These are phyloP conservation scores for Picathartes gymnocephalus DNA, from an alignment of 2,113 vertebrate species.

Conservation along the genomic window DNA sequence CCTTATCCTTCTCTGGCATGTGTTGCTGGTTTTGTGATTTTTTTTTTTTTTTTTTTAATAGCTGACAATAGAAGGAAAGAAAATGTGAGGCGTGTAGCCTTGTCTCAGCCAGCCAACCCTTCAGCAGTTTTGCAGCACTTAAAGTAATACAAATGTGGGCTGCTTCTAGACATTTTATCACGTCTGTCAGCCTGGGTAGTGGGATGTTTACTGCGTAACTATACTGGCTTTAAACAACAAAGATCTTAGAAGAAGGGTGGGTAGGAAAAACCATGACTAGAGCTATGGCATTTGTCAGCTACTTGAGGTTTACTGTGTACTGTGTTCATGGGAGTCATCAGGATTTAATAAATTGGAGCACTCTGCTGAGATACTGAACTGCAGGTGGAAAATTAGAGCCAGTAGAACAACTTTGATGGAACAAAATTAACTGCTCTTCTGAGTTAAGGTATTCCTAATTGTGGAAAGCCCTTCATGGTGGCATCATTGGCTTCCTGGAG, in stretches of 20 bases:
- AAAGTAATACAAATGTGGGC: background rate
- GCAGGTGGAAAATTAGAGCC: background rate
- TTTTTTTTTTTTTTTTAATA: background rate
- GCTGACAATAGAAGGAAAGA: conserved; percentile 60
- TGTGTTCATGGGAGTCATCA: background rate
- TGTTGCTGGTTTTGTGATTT: conserved; percentile 11
- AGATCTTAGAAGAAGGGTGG: background rate
- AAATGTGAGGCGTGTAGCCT: background rate
- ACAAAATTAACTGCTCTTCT: background rate
- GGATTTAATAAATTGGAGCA: background rate
- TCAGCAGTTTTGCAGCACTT: background rate
- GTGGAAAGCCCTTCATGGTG: background rate
- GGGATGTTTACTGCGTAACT: background rate
- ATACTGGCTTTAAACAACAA: background rate
- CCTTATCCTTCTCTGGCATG: conserved; percentile 13
- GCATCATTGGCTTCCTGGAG: background rate
- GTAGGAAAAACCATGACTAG: background rate
- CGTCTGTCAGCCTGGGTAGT: background rate
- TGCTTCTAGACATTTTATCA: background rate
- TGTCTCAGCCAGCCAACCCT: background rate
- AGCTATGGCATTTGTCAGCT: background rate
- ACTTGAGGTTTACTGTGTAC: background rate
- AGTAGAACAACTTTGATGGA: background rate
- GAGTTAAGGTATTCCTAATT: background rate
- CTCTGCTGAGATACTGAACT: background rate